Percentiles rank a stretch among this genome's conserved stretches.
phyloP scores from a whole-genome alignment of 2,888 invertebrate genomes.

The Incurvaria masculella region DNA sequence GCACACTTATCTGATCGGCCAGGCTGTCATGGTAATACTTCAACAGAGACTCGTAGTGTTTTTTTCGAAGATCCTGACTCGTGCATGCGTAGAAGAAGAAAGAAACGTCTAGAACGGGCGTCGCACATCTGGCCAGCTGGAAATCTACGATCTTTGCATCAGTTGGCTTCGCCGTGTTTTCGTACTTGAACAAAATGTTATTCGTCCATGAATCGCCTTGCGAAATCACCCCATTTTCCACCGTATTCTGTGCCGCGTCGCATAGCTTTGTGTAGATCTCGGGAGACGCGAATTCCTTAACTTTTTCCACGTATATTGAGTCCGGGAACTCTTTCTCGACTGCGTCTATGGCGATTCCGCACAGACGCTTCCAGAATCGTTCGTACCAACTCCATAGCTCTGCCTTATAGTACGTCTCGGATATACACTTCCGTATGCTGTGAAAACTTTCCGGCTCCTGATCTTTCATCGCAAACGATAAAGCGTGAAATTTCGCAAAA shows the following conservation, averaged over 20 bases:
- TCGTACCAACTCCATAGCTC: slow-evolving; percentile 55
- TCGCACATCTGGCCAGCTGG: slow-evolving; percentile 59
- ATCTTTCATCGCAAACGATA: slow-evolving; percentile 58
- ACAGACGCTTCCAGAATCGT: slow-evolving; percentile 49
- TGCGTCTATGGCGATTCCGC: slow-evolving; percentile 58
- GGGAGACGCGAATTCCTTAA: slow-evolving; percentile 50
- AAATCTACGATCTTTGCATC: slow-evolving; percentile 66
- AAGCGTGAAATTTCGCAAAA: slow-evolving; percentile 57
- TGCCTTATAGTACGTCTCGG: slow-evolving; percentile 59
- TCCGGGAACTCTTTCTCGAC: slow-evolving; percentile 61
- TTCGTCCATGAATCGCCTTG: slow-evolving; percentile 76
- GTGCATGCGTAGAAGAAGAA: slow-evolving; percentile 65
- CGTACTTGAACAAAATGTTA: slow-evolving; percentile 62
- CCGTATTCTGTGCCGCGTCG: slow-evolving; percentile 30
- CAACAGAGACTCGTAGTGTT: slow-evolving; percentile 58
- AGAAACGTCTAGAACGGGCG: slow-evolving; percentile 55
- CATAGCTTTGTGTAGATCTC: slow-evolving; percentile 49
- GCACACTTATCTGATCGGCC: slow-evolving; percentile 44
- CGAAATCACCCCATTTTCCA: slow-evolving; percentile 55
- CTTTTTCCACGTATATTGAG: slow-evolving; percentile 54
- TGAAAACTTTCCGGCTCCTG: slow-evolving; percentile 50
- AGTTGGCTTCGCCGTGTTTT: slow-evolving; percentile 22
- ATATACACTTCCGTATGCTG: slow-evolving; percentile 30
- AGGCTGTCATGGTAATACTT: slow-evolving; percentile 59
- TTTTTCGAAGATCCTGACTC: slow-evolving; percentile 49